Evolutionary conservation across 2,797 vertebrate species (phyloP), one percentile per base, ranked within the genome.

Genomic region (Etheostoma nigrum): DNA sequence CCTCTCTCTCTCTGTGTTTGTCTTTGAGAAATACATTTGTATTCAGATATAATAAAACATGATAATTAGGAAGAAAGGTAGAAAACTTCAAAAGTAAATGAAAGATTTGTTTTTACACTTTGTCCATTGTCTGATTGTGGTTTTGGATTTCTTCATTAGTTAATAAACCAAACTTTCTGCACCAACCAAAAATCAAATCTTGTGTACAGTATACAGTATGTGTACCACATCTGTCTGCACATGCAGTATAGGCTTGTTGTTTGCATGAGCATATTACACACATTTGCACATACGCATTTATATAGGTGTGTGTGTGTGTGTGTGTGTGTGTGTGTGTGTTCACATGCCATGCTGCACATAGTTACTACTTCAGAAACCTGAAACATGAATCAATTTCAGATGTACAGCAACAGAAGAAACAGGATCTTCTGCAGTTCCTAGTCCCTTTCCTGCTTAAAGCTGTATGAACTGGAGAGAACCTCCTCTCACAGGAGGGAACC

Each of bases 391-490:
- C 42, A 44, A 12, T 44, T 44, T 44, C 42, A 44, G 42, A 44
- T 4, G 4, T 4, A 6, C n/a, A 65, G 19, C 4, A 8, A 27
- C 48, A 48, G 51, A 67, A 33, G 25, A 61, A 49, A 25, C 3
- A 7, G 12, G 5, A 53, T 33, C 51, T 25, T 14, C 30, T 72
- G 33, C 65, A 74, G 66, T 48, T 72, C 19, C 47, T 27, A 40
- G 80, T 47, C 47, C 19, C 2, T 44, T 25, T 48, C 78, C 76
- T 79, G 83, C 63, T 86, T 4, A 1, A 61, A 63, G 75, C 86
- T 87, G 86, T 78, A 54, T 72, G 66, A 86, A 85, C 91, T 75
- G 80, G 88, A 83, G 33, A 65, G 64, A 89, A 68, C 82, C 82
- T 53, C 79, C 82, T 52, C 10, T 57, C 49, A 63, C 36, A 60